A percentile compares a stretch with the other conserved stretches of the same genome.
Evolutionary conservation across 1,140 invertebrate genomes (phyloP).

Genomic region (Diorhabda elongata): DNA sequence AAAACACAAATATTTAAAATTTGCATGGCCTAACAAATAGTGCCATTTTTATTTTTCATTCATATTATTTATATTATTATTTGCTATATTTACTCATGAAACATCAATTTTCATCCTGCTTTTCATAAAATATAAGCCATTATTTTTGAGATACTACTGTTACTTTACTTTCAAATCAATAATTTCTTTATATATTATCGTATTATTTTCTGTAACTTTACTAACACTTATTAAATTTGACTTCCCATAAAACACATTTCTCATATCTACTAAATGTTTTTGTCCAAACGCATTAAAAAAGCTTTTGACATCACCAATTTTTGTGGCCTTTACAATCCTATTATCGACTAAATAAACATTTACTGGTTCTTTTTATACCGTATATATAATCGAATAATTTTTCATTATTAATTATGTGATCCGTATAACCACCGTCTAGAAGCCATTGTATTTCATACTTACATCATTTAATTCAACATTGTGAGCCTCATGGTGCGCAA

Average conservation of each 20-base stretch:
- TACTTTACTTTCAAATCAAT: conserved; percentile 23
- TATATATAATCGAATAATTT: conserved; percentile 37
- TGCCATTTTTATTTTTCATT: conserved; percentile 40
- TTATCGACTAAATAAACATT: conserved; percentile 35
- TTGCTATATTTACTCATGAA: conserved; percentile 13
- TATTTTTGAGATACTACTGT: conserved; percentile 12
- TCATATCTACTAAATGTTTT: conserved; percentile 30
- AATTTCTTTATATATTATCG: no score
- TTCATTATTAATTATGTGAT: conserved; percentile 45
- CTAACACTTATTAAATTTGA: conserved; percentile 38
- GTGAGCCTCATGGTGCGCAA: no score
- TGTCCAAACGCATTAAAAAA: neutral
- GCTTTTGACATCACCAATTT: conserved; percentile 38
- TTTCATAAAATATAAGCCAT: conserved; percentile 25
- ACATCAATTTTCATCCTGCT: conserved; percentile 3
- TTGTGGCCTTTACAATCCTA: conserved; percentile 38
- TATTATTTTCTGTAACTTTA: no score
- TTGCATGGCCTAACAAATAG: conserved; percentile 38
- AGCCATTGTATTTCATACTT: conserved; percentile 36
- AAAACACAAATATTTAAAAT: conserved; percentile 42
- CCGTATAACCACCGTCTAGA: conserved; percentile 44
- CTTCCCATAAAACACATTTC: conserved; percentile 40
- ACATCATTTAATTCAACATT: no score
- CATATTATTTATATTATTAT: conserved; percentile 18
- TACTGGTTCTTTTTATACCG: conserved; percentile 35